Conservation (phyloP, 2,888 invertebrate genomes). For the Metellina segmentata region DNA sequence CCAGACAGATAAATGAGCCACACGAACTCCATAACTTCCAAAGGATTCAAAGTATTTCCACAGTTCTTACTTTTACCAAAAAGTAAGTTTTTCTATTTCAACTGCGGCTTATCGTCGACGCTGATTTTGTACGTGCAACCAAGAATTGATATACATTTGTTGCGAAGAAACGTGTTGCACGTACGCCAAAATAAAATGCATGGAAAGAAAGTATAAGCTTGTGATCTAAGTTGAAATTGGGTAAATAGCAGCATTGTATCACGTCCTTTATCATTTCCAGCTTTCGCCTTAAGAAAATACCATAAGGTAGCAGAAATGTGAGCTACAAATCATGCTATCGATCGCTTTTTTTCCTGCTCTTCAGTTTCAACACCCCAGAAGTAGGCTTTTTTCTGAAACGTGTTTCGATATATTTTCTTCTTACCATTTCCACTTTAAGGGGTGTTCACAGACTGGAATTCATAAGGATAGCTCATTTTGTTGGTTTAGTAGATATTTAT, state of each 20-base stretch:
- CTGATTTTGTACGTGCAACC: not conserved
- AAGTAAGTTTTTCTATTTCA: not conserved
- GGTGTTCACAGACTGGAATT: not conserved
- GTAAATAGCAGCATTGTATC: slow-evolving; percentile 20
- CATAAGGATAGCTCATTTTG: not conserved
- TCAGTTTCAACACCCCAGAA: slow-evolving; percentile 29
- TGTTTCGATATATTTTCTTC: not conserved
- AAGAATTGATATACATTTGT: not conserved
- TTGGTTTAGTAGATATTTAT: not conserved
- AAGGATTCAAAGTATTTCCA: not conserved
- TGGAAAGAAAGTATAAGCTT: not conserved
- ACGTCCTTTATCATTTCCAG: slow-evolving; percentile 19
- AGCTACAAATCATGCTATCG: slow-evolving; percentile 48
- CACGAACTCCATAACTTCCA: not conserved
- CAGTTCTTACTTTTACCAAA: not conserved
- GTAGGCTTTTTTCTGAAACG: slow-evolving; percentile 12
- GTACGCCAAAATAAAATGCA: not conserved
- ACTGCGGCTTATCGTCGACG: not conserved
- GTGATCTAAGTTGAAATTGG: not conserved
- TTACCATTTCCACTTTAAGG: not conserved
- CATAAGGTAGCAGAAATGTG: slow-evolving; percentile 26
- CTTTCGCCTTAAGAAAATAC: slow-evolving; percentile 17
- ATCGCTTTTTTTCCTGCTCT: slow-evolving; percentile 35
- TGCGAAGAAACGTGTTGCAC: not conserved
- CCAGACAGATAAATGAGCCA: not conserved